A percentile compares a stretch with the other conserved stretches of the same genome.
phyloP scores from a whole-genome alignment of 1,140 invertebrate species.

The Palaemon carinicauda region DNA sequence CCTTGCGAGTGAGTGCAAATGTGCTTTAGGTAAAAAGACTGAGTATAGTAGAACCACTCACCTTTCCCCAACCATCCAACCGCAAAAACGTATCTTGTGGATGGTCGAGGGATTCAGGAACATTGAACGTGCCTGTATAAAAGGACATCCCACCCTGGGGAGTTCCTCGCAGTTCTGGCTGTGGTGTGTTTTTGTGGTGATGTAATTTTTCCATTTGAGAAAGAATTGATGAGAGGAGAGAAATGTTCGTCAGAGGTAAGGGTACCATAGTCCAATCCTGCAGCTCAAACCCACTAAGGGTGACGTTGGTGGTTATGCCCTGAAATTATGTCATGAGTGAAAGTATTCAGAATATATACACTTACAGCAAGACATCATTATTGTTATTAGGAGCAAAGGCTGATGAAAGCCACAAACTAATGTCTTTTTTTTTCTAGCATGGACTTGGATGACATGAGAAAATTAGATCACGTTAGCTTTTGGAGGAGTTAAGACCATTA shows the following conservation, averaged over 20 bases:
- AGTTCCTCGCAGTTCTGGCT: slow-evolving; percentile 3
- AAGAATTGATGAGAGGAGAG: slow-evolving; percentile 32
- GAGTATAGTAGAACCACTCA: slow-evolving; percentile 60
- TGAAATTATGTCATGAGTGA: neutral
- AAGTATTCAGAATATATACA: no score
- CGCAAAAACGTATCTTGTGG: slow-evolving; percentile 74
- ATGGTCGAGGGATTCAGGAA: slow-evolving; percentile 51
- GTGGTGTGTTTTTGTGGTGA: neutral
- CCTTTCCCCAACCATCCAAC: slow-evolving; percentile 75
- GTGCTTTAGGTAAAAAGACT: no score
- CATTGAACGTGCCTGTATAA: slow-evolving; percentile 66
- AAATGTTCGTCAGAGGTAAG: slow-evolving; percentile 61
- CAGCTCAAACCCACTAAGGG: slow-evolving; percentile 63
- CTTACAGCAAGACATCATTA: no score
- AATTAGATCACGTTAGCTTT: no score
- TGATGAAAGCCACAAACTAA: no score
- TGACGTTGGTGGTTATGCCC: slow-evolving; percentile 68
- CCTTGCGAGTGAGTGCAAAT: no score
- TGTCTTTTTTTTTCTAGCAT: no score
- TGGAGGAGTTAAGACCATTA: no score
- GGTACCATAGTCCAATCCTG: slow-evolving; percentile 63
- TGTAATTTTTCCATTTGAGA: neutral
- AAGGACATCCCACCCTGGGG: slow-evolving; percentile 64
- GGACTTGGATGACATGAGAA: no score
- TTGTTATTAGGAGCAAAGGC: no score